A percentile compares a stretch with the other conserved stretches of the same genome.
These are phyloP conservation scores for Balaenoptera acutorostrata DNA, from an alignment of 2,113 vertebrate genomes.

Conservation along the genomic window DNA sequence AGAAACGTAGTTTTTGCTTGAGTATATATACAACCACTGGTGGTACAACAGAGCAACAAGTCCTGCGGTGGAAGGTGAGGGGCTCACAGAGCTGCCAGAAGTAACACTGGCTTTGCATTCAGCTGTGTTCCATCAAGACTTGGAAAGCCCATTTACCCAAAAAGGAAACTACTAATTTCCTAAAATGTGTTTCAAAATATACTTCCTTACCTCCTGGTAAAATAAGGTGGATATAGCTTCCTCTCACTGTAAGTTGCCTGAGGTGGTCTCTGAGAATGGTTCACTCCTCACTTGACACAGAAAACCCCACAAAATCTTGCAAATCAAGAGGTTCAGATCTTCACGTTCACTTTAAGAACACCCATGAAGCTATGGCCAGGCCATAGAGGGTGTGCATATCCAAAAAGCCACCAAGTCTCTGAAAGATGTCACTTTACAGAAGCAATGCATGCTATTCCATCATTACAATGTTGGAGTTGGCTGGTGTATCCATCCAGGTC, in stretches of 20 bases:
- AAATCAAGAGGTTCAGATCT: not conserved
- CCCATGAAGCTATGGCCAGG: not conserved
- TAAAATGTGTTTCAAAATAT: not conserved
- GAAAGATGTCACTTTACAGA: not conserved
- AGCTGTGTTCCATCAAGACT: not conserved
- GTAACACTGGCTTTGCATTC: not conserved
- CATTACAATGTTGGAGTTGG: not conserved
- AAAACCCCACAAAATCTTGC: not conserved
- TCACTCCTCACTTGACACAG: not conserved
- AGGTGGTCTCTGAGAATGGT: not conserved
- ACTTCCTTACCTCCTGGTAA: not conserved
- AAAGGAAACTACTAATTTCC: not conserved
- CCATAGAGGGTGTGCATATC: not conserved
- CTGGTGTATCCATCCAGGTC: not conserved
- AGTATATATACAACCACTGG: not conserved
- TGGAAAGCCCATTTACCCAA: not conserved
- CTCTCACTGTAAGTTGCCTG: not conserved
- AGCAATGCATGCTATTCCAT: not conserved
- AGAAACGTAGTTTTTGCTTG: not conserved
- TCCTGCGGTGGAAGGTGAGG: accelerated
- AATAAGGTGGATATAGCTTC: not conserved
- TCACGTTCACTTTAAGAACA: not conserved
- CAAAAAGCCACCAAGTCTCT: not conserved
- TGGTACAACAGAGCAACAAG: not conserved
- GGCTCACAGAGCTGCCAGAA: accelerated